These are phyloP conservation scores for Hydropotes inermis DNA, from an alignment of 2,113 vertebrate species.

Conservation along the genomic window DNA sequence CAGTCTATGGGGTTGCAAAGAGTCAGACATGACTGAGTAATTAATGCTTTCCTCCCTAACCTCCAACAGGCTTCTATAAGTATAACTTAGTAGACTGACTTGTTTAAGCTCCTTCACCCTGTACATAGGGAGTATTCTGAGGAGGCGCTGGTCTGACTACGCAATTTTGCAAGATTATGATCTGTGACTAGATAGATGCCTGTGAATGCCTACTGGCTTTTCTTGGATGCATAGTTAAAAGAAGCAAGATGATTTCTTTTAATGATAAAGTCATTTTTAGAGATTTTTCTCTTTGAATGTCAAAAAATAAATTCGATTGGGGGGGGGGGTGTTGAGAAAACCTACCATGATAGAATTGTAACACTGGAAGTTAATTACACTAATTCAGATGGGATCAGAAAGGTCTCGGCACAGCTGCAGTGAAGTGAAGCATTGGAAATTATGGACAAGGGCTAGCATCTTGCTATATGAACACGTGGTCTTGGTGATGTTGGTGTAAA, in stretches of 20 bases:
- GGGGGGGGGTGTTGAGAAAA: not conserved
- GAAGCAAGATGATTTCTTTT: not conserved
- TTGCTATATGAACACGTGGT: not conserved
- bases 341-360: not conserved
- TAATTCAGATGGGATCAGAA: slow-evolving; percentile 47
- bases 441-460: slow-evolving; percentile 1
- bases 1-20: not conserved
- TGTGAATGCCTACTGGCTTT: not conserved
- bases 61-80: not conserved
- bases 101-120: not conserved
- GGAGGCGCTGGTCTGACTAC: not conserved
- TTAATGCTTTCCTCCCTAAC: not conserved
- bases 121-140: not conserved
- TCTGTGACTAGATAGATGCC: not conserved
- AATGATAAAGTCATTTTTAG: slow-evolving; percentile 12
- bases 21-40: not conserved
- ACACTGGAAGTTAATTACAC: slow-evolving; percentile 62
- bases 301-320: not conserved
- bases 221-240: not conserved
- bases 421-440: slow-evolving; percentile 53
- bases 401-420: slow-evolving; percentile 55
- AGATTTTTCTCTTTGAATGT: slow-evolving; percentile 39
- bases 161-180: not conserved
- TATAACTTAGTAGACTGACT: not conserved
- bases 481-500: not conserved